Evolutionary conservation across 2,113 vertebrate genomes (phyloP).

Genomic region (Cyrtonyx montezumae): DNA sequence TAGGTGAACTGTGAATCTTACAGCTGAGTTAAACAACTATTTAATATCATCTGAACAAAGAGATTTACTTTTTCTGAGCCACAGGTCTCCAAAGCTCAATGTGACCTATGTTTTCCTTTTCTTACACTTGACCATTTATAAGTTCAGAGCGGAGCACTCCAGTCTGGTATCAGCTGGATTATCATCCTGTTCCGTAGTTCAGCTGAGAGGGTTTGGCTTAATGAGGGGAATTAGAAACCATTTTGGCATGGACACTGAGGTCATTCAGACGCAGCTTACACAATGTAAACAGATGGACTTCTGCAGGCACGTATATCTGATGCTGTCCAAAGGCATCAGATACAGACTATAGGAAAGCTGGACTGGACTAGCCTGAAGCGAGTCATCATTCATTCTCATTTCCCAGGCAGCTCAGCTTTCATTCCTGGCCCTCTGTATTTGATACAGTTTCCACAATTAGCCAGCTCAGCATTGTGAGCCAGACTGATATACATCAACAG

Average conservation of each 20-base stretch:
- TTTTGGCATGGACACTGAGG: background rate
- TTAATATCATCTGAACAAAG: background rate
- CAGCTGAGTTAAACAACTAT: background rate
- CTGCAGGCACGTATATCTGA: background rate
- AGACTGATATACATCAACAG: background rate
- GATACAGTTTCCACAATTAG: background rate
- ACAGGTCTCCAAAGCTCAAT: background rate
- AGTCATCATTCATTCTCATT: background rate
- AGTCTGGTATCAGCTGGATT: background rate
- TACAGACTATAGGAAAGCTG: fast-evolving
- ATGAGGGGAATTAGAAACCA: background rate
- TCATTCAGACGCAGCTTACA: background rate
- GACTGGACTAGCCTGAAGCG: background rate
- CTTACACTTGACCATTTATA: background rate
- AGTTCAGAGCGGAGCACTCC: background rate
- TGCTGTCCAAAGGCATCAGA: background rate
- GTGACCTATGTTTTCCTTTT: background rate
- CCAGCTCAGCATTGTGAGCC: background rate
- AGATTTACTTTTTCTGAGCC: background rate
- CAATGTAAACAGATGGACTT: background rate
- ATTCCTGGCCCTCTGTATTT: background rate
- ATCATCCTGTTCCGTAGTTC: background rate
- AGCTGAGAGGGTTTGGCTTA: background rate
- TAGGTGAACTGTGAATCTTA: background rate
- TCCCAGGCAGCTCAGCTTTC: background rate